Evolutionary conservation across 2,797 vertebrate genomes (phyloP).

Genomic region (Huso huso): DNA sequence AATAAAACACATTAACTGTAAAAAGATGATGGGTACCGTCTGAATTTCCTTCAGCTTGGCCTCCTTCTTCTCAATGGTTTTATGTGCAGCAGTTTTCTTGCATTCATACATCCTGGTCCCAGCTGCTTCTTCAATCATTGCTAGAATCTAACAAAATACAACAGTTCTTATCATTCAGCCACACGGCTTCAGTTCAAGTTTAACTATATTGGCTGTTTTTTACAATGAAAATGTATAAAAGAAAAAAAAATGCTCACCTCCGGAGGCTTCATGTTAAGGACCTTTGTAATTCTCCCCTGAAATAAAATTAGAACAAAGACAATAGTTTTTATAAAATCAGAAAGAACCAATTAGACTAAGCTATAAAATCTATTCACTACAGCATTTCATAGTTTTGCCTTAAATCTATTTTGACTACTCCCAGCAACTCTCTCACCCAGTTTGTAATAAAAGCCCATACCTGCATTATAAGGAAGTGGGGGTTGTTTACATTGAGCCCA

Average conservation of each 20-base stretch:
- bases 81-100: constrained; percentile 83
- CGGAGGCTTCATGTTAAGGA: constrained; percentile 93
- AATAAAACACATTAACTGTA: constrained; percentile 1
- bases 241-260: constrained; percentile 65
- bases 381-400: neutral
- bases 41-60: constrained; percentile 80
- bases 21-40: constrained; percentile 51
- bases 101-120: constrained; percentile 95
- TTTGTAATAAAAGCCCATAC: constrained; percentile 40
- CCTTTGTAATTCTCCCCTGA: constrained; percentile 93
- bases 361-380: neutral
- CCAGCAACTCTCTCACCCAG: too few species aligned
- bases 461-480: constrained; percentile 98
- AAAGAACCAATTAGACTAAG: neutral
- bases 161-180: neutral
- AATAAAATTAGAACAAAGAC: constrained; percentile 10
- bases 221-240: neutral
- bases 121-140: constrained; percentile 94
- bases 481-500: constrained; percentile 95
- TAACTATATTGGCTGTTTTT: too few species aligned
- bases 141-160: constrained; percentile 72
- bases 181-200: neutral
- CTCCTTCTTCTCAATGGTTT: constrained; percentile 94
- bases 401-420: too few species aligned
- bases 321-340: constrained; percentile 1